Conservation (phyloP, 2,113 vertebrate genomes). For the Lamprologus lemairii region DNA sequence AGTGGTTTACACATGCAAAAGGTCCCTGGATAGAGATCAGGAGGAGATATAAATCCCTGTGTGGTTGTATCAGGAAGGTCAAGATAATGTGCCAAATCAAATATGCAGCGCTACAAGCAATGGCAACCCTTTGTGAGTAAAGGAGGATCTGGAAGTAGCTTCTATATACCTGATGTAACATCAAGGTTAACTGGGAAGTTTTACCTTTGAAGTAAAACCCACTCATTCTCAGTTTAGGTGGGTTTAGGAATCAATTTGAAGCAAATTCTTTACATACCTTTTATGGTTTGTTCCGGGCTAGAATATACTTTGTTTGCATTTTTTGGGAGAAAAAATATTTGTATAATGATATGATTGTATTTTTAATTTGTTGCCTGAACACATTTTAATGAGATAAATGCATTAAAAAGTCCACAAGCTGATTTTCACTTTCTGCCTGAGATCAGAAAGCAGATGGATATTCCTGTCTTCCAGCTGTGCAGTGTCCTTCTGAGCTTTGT, state of each 20-base stretch:
- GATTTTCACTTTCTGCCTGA: not conserved
- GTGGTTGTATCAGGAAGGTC: not conserved
- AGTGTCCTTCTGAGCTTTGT: not conserved
- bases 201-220: not conserved
- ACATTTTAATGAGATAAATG: not conserved
- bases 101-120: rapidly evolving
- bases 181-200: not conserved
- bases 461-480: not conserved
- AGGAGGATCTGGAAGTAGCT: not conserved
- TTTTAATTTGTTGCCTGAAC: not conserved
- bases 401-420: rapidly evolving
- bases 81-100: not conserved
- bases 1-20: not conserved
- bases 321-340: rapidly evolving
- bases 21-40: not conserved
- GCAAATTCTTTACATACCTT: not conserved
- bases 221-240: not conserved
- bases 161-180: not conserved
- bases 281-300: rapidly evolving
- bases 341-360: not conserved
- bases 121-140: not conserved
- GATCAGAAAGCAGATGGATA: not conserved
- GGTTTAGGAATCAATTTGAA: not conserved
- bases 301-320: not conserved
- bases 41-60: not conserved